phyloP scores from a whole-genome alignment of 2,888 invertebrate species.

The Hylaea fasciaria region DNA sequence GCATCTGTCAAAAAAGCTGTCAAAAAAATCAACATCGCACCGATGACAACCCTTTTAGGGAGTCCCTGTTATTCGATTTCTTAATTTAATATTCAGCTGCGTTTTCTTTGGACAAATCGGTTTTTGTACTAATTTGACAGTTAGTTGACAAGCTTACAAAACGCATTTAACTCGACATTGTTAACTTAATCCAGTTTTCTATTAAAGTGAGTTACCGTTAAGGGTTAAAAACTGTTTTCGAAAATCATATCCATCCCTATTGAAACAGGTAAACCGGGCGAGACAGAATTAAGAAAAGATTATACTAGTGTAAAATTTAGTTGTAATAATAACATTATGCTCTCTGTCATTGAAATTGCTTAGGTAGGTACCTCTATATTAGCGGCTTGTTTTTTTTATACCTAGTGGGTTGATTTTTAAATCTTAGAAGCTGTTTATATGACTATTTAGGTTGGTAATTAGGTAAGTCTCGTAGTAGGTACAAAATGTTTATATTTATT shows the following conservation, averaged over 20 bases:
- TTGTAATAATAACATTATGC: too few species aligned
- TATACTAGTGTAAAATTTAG: too few species aligned
- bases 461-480: too few species aligned
- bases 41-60: conserved; percentile 66
- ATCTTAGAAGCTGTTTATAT: too few species aligned
- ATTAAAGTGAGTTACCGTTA: conserved; percentile 45
- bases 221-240: conserved; percentile 1
- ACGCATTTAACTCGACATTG: conserved; percentile 53
- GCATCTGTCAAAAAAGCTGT: conserved; percentile 49
- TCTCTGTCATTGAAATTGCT: too few species aligned
- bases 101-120: conserved; percentile 63
- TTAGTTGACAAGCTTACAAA: conserved; percentile 69
- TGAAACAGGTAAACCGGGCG: conserved; percentile 7
- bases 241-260: too few species aligned
- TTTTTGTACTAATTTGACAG: conserved; percentile 77
- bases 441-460: too few species aligned
- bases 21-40: conserved; percentile 68
- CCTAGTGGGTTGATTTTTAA: too few species aligned
- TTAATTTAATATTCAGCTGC: conserved; percentile 74
- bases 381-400: too few species aligned
- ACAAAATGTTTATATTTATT: too few species aligned
- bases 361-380: too few species aligned
- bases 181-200: conserved; percentile 56
- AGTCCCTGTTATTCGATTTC: conserved; percentile 53
- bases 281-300: too few species aligned